Evolutionary conservation across 2,113 vertebrate genomes (phyloP), one percentile per base, ranked within the genome.

Genomic region (Chloroceryle aenea): DNA sequence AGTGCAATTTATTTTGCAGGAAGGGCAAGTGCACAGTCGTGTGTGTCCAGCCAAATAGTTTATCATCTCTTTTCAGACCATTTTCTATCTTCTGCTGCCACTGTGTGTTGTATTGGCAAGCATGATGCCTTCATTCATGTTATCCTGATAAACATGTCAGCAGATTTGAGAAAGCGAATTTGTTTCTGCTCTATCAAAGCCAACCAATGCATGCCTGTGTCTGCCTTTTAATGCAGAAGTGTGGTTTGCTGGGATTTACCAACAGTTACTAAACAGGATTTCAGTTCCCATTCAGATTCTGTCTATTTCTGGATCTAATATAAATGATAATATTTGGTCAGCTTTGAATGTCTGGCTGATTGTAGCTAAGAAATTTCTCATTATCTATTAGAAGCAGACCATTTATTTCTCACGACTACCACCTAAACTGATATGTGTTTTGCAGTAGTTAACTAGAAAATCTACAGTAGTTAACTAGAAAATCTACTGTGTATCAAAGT

Each of bases 211-310:
- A 63, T 59, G 88, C 30, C 61, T 86, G 40, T 85, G 80, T 74
- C 90, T 85, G 92, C 47, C 73, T 90, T 75, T 78, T 1, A 7
- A 53, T 36, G 42, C 29, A 58, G 29, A 71, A 68, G 56, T 23
- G 58, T 52, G 76, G 72, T 77, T 81, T 93, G 43, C 82, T 90
- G 61, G 68, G 85, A 86, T 92, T 90, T 93, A 93, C 90, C 79
- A 80, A n/a, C 55, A 55, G 29, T 50, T 93, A 52, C 76, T 34
- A 61, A 77, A 64, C 63, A 74, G 34, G 26, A 69, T 83, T 91
- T 93, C 1, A 0, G 47, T 55, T 38, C 26, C 71, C 85, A 77
- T 88, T 95, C 72, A 86, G 38, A 77, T 74, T 59, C 19, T 82
- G 18, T 48, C 83, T 94, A 32, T 66, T 77, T 92, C 73, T 83